Evolutionary conservation across 2,113 vertebrate genomes (phyloP).

Genomic region (Raja brachyura): DNA sequence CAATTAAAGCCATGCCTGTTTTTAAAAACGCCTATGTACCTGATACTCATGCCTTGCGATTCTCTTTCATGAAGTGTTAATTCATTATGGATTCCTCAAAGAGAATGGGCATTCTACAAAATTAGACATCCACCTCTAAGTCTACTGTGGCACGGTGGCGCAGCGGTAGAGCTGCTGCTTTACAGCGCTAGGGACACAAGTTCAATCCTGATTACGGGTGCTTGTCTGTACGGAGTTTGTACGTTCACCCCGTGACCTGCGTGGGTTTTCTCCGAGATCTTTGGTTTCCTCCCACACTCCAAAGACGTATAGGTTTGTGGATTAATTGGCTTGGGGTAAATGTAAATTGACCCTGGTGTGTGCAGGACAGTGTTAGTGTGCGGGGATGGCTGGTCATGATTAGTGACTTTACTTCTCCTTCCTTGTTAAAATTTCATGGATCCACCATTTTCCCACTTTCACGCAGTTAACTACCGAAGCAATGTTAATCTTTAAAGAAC

Average conservation of each 20-base stretch:
- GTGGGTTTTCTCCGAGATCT: too few species aligned
- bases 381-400: too few species aligned
- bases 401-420: neutral
- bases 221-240: too few species aligned
- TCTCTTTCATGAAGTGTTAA: neutral
- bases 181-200: too few species aligned
- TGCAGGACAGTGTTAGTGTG: too few species aligned
- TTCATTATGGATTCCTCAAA: neutral
- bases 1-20: neutral
- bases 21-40: neutral
- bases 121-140: neutral
- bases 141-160: neutral
- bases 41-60: neutral
- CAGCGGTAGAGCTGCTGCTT: too few species aligned
- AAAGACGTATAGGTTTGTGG: too few species aligned
- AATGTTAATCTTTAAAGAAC: neutral
- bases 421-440: neutral
- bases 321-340: too few species aligned
- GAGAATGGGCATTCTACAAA: neutral
- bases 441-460: neutral
- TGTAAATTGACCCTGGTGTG: too few species aligned
- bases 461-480: neutral
- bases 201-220: too few species aligned
- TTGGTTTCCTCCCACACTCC: too few species aligned
- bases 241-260: too few species aligned